Evolutionary conservation across 2,113 vertebrate genomes (phyloP), one percentile per base, ranked within the genome.

Genomic region (Cottus gobio): DNA sequence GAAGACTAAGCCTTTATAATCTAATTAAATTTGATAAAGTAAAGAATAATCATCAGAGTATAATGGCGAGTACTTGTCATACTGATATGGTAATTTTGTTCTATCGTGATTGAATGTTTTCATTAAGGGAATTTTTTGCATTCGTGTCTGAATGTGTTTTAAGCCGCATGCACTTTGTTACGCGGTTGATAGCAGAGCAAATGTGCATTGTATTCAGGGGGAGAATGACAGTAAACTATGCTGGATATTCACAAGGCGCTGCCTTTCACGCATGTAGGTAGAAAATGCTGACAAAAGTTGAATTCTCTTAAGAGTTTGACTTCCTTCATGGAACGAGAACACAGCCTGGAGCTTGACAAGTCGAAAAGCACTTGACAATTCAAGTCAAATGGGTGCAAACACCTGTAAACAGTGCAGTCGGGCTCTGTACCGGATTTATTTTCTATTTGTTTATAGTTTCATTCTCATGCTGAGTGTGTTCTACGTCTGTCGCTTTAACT

Each of bases 21-120:
- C 90, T 77, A 89, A 90, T 90, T 91, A 61, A 82, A 83, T 90
- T 87, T 89, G 83, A 91, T 90, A 89, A 92, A 90, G 89, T 82
- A 57, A 13, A 75, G 79, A 83, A 80, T 86, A 88, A 84, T 92
- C 87, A 84, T 89, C 78, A 64, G 81, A 86, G 84, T 73, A 81
- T 91, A 86, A 86, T 77, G 77, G 77, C 15, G 61, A 87, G 79
- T 71, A 81, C 83, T 90, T 78, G 80, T 87, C 65, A 64, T 54
- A 71, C 79, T 74, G 78, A 91, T 88, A 85, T 54, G 82, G 64
- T 81, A 81, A 85, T 87, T 89, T 82, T 34, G 57, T 78, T 84
- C 34, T 37, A 37, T 72, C 50, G 34, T 71, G 71, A 62, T 68
- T 67, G 28, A 80, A 83, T 80, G 75, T 71, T 80, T 80, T 82